These are phyloP conservation scores for Timema podura DNA, from an alignment of 2,888 invertebrate genomes.

Conservation along the genomic window DNA sequence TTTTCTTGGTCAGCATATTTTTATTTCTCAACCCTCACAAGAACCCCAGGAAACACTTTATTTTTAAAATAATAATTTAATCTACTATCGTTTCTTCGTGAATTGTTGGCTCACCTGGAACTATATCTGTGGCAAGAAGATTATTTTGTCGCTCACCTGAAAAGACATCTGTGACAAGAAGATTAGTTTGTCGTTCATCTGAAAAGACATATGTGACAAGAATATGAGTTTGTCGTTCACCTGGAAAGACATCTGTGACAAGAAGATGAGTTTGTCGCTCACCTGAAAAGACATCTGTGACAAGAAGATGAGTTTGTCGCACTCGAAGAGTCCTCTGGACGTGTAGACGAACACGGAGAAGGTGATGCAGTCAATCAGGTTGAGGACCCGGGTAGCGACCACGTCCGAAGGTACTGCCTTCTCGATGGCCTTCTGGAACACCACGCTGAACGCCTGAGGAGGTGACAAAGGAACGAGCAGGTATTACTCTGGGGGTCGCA, in stretches of 20 bases:
- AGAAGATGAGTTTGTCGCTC: slow-evolving; percentile 41
- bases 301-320: slow-evolving; percentile 93
- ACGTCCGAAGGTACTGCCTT: slow-evolving; percentile 78
- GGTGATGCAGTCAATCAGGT: slow-evolving; percentile 91
- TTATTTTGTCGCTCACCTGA: too few relatives aligned
- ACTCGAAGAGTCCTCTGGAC: slow-evolving; percentile 89
- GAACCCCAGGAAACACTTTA: too few relatives aligned
- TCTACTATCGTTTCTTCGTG: too few relatives aligned
- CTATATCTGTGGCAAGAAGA: too few relatives aligned
- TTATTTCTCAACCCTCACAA: too few relatives aligned
- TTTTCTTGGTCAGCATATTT: too few relatives aligned
- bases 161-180: background rate
- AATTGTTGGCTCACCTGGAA: too few relatives aligned
- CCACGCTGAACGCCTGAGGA: slow-evolving; percentile 89
- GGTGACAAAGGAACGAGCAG: too few relatives aligned
- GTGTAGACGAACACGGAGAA: slow-evolving; percentile 95
- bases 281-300: slow-evolving; percentile 96
- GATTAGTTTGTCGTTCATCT: slow-evolving; percentile 56
- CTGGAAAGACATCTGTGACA: background rate
- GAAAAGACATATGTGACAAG: slow-evolving; percentile 93
- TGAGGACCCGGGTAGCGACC: slow-evolving; percentile 72
- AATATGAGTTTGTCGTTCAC: slow-evolving; percentile 84
- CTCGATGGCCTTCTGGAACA: slow-evolving; percentile 93
- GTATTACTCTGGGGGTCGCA: too few relatives aligned
- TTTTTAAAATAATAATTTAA: too few relatives aligned